Percentiles rank a stretch among this genome's conserved stretches.
phyloP scores from a whole-genome alignment of 35 echinoderm and acorn worm species.

The Heliocidaris tuberculata region DNA sequence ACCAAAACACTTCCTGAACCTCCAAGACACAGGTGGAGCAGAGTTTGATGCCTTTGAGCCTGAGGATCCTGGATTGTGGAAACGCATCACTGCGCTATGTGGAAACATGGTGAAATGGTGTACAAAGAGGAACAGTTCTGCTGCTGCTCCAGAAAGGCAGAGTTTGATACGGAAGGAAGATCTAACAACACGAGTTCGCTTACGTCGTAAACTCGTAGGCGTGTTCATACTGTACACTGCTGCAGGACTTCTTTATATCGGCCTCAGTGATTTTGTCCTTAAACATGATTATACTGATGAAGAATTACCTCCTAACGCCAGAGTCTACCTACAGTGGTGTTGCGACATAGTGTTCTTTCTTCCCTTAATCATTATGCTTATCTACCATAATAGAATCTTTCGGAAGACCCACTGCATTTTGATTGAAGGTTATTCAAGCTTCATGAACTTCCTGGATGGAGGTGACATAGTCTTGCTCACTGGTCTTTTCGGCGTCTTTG shows the following conservation, averaged over 20 bases:
- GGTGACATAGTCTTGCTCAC: conserved; percentile 4
- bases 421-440: background rate
- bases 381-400: background rate
- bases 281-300: background rate
- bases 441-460: conserved; percentile 10
- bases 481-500: background rate
- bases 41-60: background rate
- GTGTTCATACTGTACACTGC: background rate
- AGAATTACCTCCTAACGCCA: background rate
- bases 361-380: background rate
- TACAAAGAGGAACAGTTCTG: background rate
- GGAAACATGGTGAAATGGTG: no score
- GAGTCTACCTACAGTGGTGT: conserved; percentile 26
- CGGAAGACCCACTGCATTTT: background rate
- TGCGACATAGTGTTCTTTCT: background rate
- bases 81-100: background rate
- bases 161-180: background rate
- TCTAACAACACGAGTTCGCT: background rate
- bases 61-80: background rate
- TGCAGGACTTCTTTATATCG: background rate
- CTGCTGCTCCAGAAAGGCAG: background rate
- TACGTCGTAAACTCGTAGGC: background rate
- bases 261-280: background rate
- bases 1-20: background rate
- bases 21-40: background rate